A percentile compares a stretch with the other conserved stretches of the same genome.
Evolutionary conservation across 2,797 vertebrate genomes (phyloP).

Genomic region (Furcifer pardalis): DNA sequence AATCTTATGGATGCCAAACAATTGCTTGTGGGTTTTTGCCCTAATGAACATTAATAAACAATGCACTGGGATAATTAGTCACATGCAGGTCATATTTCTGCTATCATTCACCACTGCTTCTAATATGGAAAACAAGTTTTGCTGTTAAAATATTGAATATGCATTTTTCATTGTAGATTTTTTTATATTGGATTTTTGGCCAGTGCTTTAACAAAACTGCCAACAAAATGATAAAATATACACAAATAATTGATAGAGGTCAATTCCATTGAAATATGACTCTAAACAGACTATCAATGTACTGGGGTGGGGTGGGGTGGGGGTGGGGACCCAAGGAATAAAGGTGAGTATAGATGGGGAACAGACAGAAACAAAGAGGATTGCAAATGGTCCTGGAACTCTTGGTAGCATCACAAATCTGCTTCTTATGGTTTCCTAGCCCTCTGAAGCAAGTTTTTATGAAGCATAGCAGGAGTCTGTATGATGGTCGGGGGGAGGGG

Average conservation of each 20-base stretch:
- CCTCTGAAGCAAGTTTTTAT: no score
- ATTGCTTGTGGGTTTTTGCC: not conserved
- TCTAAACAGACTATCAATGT: constrained; percentile 56
- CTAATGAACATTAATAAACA: not conserved
- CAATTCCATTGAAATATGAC: constrained; percentile 48
- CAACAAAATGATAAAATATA: constrained; percentile 32
- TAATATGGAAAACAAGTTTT: constrained; percentile 22
- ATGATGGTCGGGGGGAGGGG: no score
- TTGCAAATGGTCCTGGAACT: not conserved
- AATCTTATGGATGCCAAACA: not conserved
- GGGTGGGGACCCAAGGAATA: constrained; percentile 28
- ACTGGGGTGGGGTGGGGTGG: constrained; percentile 31
- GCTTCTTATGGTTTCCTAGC: no score
- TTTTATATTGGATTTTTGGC: constrained; percentile 55
- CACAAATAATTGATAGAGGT: constrained; percentile 25
- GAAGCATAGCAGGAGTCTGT: no score
- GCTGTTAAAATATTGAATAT: constrained; percentile 36
- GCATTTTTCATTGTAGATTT: constrained; percentile 48
- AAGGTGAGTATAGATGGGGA: constrained; percentile 28
- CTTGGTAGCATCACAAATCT: no score
- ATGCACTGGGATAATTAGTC: constrained; percentile 1
- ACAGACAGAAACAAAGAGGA: constrained; percentile 5
- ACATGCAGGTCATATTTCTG: not conserved
- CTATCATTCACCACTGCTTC: not conserved
- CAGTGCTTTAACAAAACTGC: constrained; percentile 54